These are phyloP conservation scores for Otus sunia DNA, from an alignment of 2,113 vertebrate genomes.

Conservation along the genomic window DNA sequence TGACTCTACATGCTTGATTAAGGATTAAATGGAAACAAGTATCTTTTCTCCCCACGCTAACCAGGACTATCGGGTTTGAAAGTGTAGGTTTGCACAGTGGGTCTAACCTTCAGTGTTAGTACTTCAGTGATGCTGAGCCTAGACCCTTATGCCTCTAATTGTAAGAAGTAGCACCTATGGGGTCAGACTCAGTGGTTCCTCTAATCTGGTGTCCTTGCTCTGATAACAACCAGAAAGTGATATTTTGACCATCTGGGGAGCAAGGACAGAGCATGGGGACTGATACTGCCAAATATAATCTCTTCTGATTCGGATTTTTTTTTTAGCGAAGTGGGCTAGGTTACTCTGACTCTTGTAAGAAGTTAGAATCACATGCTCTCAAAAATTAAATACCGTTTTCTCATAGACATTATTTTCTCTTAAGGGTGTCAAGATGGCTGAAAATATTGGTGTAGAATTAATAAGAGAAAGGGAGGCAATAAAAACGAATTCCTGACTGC, in stretches of 20 bases:
- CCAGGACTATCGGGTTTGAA: background rate
- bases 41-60: background rate
- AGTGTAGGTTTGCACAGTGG: background rate
- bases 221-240: background rate
- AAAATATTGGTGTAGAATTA: background rate
- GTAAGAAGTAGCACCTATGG: background rate
- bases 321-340: background rate
- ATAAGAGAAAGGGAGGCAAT: background rate
- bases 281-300: background rate
- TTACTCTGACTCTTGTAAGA: background rate
- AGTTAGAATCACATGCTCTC: background rate
- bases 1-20: background rate
- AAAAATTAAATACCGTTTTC: background rate
- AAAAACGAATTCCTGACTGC: background rate
- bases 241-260: background rate
- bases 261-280: background rate
- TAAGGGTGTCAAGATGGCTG: background rate
- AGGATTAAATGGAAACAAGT: background rate
- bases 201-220: background rate
- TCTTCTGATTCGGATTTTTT: background rate
- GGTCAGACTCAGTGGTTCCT: background rate
- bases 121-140: background rate
- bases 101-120: background rate
- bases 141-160: too few relatives aligned
- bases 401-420: background rate